Base-by-base conservation (phyloP, 1,140 invertebrate genomes). In the Drosophila santomea region DNA sequence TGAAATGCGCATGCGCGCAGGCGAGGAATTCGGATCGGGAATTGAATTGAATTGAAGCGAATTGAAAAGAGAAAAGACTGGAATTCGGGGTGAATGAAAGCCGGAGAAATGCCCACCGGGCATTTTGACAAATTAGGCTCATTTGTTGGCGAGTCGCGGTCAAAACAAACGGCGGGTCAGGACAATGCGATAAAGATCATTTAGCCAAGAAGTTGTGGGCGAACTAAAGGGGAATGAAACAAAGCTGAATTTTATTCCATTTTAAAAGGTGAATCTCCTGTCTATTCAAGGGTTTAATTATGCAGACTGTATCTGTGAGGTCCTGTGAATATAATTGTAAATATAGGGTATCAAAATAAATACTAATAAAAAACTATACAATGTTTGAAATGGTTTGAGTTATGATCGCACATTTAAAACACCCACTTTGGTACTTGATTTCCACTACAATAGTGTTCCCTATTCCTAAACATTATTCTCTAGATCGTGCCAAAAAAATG, bases 111-210 rank as follows among this genome's bases (percentile, higher is more conserved):
- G 59, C 69, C 62, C 61, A 35, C 69, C 47, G 60, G 45, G 36
- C 69, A 47, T 62, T 64, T 76, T 91, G 89, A 91, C 88, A 91
- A 91, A 91, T 91, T 85, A 66, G 78, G 36, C 80, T 91, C 89
- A 91, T 91, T 91, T 91, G 67, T 91, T 82, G 78, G 62, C 44
- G 43, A 71, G 43, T 71, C 67, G 56, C 59, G 88, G 76, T 90
- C 88, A 91, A 81, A 84, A 91, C 78, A 91, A 85, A 76, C 56
- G 15, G 25, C 45, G 38, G 61, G 35, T 17, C 81, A 85, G 80
- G 74, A 91, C 78, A 84, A 76, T 50, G 71, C 66, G 80, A 81
- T 91, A 91, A 88, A 61, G 58, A 91, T 84, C 77, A 38, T 43
- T 78, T 72, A 68, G 69, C 23, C 38, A 28, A 17, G 61, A 41